phyloP scores from a whole-genome alignment of 2,888 invertebrate species.

The Exocentrus adspersus region DNA sequence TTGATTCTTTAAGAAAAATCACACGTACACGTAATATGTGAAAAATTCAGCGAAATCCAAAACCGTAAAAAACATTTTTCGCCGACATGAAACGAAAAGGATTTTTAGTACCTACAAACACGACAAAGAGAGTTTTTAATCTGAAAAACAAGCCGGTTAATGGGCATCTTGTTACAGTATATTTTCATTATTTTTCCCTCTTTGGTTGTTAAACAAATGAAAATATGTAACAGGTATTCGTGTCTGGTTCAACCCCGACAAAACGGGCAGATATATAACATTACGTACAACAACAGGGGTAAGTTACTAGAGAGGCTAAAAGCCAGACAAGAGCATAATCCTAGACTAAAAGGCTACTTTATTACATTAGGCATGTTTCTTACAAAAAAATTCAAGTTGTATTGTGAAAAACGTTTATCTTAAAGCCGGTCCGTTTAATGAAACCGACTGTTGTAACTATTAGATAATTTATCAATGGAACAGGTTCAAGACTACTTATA shows the following conservation, averaged over 20 bases:
- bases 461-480: slow-evolving; percentile 38
- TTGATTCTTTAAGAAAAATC: background rate
- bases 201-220: slow-evolving; percentile 36
- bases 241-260: slow-evolving; percentile 37
- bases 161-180: slow-evolving; percentile 26
- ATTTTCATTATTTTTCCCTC: slow-evolving; percentile 32
- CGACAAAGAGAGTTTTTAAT: slow-evolving; percentile 21
- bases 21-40: too few species aligned
- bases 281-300: slow-evolving; percentile 22
- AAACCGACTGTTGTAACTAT: slow-evolving; percentile 33
- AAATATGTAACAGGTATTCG: slow-evolving; percentile 41
- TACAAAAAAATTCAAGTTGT: too few species aligned
- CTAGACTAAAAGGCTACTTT: too few species aligned
- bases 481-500: slow-evolving; percentile 35
- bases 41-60: background rate
- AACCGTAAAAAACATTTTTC: background rate
- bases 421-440: slow-evolving; percentile 10
- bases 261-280: slow-evolving; percentile 34
- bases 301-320: slow-evolving; percentile 14
- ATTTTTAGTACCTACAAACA: slow-evolving; percentile 7
- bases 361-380: too few species aligned
- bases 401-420: too few species aligned
- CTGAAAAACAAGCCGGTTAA: slow-evolving; percentile 23
- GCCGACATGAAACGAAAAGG: slow-evolving; percentile 1
- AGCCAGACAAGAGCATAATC: slow-evolving; percentile 20